Base-by-base conservation (phyloP, 2,888 invertebrate genomes). In the Eupeodes latifasciatus region DNA sequence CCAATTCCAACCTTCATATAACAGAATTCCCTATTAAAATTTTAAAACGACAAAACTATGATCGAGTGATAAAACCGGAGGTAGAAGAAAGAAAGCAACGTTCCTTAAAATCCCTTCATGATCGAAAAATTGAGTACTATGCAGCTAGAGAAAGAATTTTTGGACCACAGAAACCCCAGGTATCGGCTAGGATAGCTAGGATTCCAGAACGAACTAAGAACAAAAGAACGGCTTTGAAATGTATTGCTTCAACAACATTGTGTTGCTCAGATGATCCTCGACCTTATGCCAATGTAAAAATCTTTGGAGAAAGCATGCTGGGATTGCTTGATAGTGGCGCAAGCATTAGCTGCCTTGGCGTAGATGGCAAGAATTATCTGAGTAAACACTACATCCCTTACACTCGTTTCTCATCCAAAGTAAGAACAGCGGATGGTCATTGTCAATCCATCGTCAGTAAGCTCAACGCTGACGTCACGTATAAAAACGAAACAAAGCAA, bases 261-360 rank as follows among this genome's bases (percentile, higher is more conserved):
- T 53, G 36, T 40, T 7, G 53, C 1, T 2, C 36, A 0, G 12
- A 36, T 6, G 69, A 69, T 4, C 55, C 53, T 7, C 53, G 69
- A 2, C 53, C 36, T 0, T 55, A 69, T 10, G 36, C 69, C 5
- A 7, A 36, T 5, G 53, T 55, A 0, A 55, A 7, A 4, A 19
- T 69, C 7, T 4, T 2, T 11, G 36, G 12, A 0, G 53, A 69
- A 16, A 19, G 1, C 4, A 12, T 69, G 16, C 1, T 69, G 0
- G 69, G 69, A 12, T 4, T 69, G 2, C 27, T 69, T 5, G 69
- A 69, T 5, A 69, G 69, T 19, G 53, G 69, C 7, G 69, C 69
- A 1, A 40, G 40, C 19, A 19, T 69, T 0, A 69, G 53, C 5
- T 16, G 53, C 11, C 12, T 53, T 0, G 53, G 69, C 0, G 0